Evolutionary conservation across 1,140 invertebrate genomes (phyloP).

Genomic region (Dreissena polymorpha): DNA sequence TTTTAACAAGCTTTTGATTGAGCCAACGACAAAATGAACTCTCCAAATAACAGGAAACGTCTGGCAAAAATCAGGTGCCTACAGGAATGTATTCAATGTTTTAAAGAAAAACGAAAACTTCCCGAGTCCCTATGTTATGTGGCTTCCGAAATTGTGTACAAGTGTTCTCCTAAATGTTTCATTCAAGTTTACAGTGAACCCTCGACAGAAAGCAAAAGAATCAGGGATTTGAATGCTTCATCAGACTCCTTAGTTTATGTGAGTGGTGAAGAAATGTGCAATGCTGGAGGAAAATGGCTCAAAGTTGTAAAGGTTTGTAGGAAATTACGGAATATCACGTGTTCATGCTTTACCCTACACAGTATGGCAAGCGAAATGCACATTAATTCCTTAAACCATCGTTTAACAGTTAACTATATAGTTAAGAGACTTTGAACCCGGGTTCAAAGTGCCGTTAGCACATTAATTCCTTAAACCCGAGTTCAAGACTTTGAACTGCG

Average conservation of each 20-base stretch:
- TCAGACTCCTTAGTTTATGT: conserved; percentile 66
- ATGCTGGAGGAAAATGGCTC: conserved; percentile 74
- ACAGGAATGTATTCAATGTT: conserved; percentile 71
- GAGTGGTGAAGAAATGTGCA: conserved; percentile 74
- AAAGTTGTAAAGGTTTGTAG: conserved; percentile 67
- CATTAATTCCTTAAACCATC: too few species aligned
- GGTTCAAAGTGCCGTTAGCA: too few species aligned
- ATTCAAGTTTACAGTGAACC: conserved; percentile 67
- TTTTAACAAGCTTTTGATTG: too few species aligned
- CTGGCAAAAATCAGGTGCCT: conserved; percentile 75
- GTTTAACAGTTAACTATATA: too few species aligned
- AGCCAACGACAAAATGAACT: conserved; percentile 34
- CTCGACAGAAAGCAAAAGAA: conserved; percentile 60
- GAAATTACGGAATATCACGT: too few species aligned
- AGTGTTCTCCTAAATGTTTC: conserved; percentile 61
- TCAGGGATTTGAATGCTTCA: conserved; percentile 62
- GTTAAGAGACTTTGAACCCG: too few species aligned
- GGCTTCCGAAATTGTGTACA: conserved; percentile 70
- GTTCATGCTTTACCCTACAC: not conserved
- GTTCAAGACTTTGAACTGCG: not conserved
- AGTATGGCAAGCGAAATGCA: not conserved
- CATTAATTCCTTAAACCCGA: too few species aligned
- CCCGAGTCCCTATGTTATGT: conserved; percentile 75
- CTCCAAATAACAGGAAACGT: conserved; percentile 63
- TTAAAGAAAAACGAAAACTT: conserved; percentile 64